These are phyloP conservation scores for Norana najaformis DNA, from an alignment of 2,888 invertebrate species.

Conservation along the genomic window DNA sequence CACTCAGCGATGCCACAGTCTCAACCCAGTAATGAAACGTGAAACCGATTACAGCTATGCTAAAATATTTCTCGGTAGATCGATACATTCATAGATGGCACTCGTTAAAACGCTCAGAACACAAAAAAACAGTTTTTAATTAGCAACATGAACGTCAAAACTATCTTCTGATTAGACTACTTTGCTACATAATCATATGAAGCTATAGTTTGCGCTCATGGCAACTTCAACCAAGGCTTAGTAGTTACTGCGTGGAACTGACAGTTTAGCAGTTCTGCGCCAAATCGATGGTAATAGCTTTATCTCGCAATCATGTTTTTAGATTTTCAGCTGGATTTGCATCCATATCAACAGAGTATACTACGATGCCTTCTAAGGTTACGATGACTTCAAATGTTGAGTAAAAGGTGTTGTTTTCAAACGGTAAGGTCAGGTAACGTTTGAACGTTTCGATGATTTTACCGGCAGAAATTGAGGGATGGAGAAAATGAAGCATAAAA, in stretches of 20 bases:
- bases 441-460: too few relatives aligned
- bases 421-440: not conserved
- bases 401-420: not conserved
- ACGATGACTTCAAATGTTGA: not conserved
- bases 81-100: not conserved
- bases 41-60: not conserved
- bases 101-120: not conserved
- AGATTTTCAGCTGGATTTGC: too few relatives aligned
- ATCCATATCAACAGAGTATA: not conserved
- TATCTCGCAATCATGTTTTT: not conserved
- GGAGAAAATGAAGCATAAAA: too few relatives aligned
- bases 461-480: too few relatives aligned
- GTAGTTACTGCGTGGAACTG: not conserved
- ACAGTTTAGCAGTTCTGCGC: not conserved
- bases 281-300: not conserved
- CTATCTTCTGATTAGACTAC: not conserved
- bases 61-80: not conserved
- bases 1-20: not conserved
- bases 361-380: not conserved
- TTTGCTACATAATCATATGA: slow-evolving; percentile 13
- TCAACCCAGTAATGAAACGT: not conserved
- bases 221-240: not conserved
- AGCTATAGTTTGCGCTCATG: slow-evolving; percentile 1
- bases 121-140: slow-evolving; percentile 13
- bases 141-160: not conserved